Evolutionary conservation across 2,888 invertebrate genomes (phyloP).

Genomic region (Hypomecis punctinalis): DNA sequence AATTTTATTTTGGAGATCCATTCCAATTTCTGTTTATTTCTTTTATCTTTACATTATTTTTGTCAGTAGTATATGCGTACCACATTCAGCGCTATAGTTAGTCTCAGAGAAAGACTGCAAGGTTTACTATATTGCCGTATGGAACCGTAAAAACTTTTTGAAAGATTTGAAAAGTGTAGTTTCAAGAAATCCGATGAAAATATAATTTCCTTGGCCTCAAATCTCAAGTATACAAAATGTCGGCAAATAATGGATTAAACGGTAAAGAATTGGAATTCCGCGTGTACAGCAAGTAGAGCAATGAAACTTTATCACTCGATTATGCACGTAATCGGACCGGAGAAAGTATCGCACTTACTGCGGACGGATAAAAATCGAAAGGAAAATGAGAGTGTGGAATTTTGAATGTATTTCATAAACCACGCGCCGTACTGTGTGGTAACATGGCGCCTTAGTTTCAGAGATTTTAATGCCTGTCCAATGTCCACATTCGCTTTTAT

Average conservation of each 20-base stretch:
- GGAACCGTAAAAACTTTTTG: no score
- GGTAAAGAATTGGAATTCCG: conserved; percentile 51
- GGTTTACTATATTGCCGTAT: no score
- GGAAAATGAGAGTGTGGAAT: conserved; percentile 76
- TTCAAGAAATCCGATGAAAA: no score
- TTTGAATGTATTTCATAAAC: conserved; percentile 71
- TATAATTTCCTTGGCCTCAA: neutral
- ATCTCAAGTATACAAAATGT: conserved; percentile 4
- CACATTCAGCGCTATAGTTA: no score
- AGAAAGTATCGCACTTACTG: conserved; percentile 76
- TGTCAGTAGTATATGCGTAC: no score
- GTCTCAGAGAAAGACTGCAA: no score
- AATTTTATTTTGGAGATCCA: no score
- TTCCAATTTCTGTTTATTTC: no score
- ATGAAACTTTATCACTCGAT: conserved; percentile 64
- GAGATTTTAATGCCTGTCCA: conserved; percentile 60
- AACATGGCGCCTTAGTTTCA: conserved; percentile 57
- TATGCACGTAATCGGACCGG: conserved; percentile 72
- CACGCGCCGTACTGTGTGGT: conserved; percentile 54
- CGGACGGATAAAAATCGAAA: conserved; percentile 66
- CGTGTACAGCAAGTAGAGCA: conserved; percentile 54
- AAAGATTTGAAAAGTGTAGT: no score
- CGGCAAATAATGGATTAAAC: conserved; percentile 15
- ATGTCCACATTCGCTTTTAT: conserved; percentile 54
- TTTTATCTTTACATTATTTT: no score